These are phyloP conservation scores for Cerceris rybyensis DNA, from an alignment of 2,888 invertebrate species.

Conservation along the genomic window DNA sequence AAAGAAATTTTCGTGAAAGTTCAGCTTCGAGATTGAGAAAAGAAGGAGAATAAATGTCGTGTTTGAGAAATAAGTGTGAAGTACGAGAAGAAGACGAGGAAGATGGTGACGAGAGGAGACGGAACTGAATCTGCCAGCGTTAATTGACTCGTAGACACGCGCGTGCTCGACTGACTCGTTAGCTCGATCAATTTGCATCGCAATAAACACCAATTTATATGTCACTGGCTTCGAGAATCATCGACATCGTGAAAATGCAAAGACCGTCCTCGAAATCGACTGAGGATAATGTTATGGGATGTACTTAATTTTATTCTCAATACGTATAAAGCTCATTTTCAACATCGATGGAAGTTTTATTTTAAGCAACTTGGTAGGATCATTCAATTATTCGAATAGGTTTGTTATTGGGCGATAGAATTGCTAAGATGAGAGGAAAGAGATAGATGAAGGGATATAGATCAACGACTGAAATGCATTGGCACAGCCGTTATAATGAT, in stretches of 20 bases:
- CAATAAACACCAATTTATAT: conserved; percentile 15
- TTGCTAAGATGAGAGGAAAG: no score
- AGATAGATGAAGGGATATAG: no score
- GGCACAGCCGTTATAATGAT: no score
- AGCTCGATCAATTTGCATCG: conserved; percentile 23
- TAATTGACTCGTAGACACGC: conserved; percentile 27
- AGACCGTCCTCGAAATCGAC: conserved; percentile 1
- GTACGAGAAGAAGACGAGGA: not conserved
- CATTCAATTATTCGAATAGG: no score
- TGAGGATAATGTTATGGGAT: not conserved
- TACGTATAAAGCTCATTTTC: no score
- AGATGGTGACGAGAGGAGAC: not conserved
- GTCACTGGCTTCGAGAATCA: conserved; percentile 2
- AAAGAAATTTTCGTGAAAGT: not conserved
- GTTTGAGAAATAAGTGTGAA: not conserved
- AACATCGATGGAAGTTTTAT: no score
- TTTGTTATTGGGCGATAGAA: no score
- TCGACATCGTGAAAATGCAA: conserved; percentile 10
- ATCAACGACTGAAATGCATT: no score
- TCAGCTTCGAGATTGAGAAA: not conserved
- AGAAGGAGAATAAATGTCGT: not conserved
- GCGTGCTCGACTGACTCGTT: conserved; percentile 33
- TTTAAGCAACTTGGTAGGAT: no score
- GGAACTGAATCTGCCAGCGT: conserved; percentile 32
- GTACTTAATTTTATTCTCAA: no score